Evolutionary conservation across 2,113 vertebrate genomes (phyloP).

Genomic region (Lophotis ruficrista): DNA sequence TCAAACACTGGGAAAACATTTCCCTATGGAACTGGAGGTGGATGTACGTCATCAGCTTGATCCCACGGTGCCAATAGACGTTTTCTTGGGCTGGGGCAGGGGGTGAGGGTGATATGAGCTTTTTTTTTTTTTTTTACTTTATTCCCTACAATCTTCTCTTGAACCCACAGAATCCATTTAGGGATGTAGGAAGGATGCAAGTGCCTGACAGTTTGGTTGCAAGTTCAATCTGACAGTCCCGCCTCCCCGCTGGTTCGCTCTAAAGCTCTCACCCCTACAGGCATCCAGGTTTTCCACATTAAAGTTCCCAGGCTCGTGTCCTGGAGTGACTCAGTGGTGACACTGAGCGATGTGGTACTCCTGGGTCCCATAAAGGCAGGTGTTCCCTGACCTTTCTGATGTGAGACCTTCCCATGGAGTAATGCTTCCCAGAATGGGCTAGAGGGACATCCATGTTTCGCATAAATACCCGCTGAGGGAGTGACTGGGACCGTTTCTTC

Average conservation of each 20-base stretch:
- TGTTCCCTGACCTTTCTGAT: constrained; percentile 5
- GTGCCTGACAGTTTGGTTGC: background rate
- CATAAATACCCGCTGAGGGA: fast-evolving
- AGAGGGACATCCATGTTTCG: background rate
- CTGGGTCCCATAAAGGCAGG: background rate
- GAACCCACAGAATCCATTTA: background rate
- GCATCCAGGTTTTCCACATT: background rate
- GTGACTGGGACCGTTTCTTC: background rate
- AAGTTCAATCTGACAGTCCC: background rate
- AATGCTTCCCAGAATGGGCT: background rate
- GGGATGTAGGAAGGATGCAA: background rate
- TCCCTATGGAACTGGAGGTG: background rate
- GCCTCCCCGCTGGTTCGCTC: background rate
- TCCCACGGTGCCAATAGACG: background rate
- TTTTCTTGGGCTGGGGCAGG: background rate
- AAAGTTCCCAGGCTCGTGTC: background rate
- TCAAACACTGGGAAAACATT: background rate
- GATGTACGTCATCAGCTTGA: fast-evolving
- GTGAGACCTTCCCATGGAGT: background rate
- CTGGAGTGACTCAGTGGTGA: background rate
- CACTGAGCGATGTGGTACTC: background rate
- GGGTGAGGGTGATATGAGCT: background rate
- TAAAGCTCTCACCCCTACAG: background rate
- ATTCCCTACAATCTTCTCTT: background rate
- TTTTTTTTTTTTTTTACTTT: background rate